phyloP scores from a whole-genome alignment of 2,797 vertebrate species.

The Hafferia zeledoni region DNA sequence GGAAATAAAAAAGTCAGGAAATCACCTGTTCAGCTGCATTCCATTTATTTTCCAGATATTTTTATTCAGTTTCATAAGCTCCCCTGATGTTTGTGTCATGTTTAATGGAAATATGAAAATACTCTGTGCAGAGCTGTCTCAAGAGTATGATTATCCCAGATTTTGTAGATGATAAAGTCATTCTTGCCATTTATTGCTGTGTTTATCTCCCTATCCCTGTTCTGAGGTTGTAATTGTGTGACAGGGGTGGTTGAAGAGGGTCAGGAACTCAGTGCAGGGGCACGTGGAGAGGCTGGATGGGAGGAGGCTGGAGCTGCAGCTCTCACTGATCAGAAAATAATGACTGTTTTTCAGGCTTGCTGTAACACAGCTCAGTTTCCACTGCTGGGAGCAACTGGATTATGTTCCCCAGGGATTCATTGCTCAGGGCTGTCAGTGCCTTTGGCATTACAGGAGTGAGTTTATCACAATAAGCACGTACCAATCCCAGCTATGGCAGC shows the following conservation, averaged over 20 bases:
- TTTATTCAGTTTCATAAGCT: neutral
- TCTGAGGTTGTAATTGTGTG: neutral
- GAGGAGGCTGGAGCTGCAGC: neutral
- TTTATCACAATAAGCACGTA: neutral
- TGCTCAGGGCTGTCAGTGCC: neutral
- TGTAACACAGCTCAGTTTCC: neutral
- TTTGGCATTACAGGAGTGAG: neutral
- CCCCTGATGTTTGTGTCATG: neutral
- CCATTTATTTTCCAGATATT: neutral
- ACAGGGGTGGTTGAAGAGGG: neutral
- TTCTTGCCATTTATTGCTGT: neutral
- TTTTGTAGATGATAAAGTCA: neutral
- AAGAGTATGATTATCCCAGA: neutral
- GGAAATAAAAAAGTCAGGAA: neutral
- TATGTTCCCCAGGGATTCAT: neutral
- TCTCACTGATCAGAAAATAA: neutral
- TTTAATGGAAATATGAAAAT: constrained; percentile 32
- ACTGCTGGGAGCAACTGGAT: neutral
- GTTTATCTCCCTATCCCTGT: neutral
- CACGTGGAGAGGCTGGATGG: neutral
- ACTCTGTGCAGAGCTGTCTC: neutral
- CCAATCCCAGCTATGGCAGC: neutral
- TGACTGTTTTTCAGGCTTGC: neutral
- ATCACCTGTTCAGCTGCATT: neutral
- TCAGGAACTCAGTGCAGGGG: neutral